Percentiles rank a stretch among this genome's conserved stretches.
phyloP scores from a whole-genome alignment of 2,888 invertebrate genomes.

The Spicauda simplicius region DNA sequence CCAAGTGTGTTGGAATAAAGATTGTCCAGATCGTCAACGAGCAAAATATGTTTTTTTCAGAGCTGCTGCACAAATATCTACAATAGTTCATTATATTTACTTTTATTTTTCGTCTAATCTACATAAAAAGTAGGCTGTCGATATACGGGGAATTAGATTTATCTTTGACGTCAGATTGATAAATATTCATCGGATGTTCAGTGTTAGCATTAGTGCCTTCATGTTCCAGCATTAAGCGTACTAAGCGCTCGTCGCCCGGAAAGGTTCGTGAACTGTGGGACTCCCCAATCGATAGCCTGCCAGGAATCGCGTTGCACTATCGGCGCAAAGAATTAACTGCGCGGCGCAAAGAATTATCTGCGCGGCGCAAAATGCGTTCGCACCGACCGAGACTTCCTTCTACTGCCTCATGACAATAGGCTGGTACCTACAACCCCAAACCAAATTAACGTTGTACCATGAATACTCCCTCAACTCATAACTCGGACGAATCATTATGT shows the following conservation, averaged over 20 bases:
- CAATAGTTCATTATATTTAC: neutral
- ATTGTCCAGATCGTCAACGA: too few species aligned
- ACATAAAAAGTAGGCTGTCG: neutral
- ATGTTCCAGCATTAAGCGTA: conserved; percentile 12
- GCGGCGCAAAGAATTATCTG: neutral
- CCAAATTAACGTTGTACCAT: conserved; percentile 2
- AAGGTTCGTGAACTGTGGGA: neutral
- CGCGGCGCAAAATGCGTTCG: neutral
- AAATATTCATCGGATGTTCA: neutral
- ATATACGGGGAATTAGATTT: neutral
- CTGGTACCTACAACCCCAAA: conserved; percentile 6
- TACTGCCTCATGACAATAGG: neutral
- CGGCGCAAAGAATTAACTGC: neutral
- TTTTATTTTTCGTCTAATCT: neutral
- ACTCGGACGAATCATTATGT: conserved; percentile 20
- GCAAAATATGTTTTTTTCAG: neutral
- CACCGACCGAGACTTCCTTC: conserved; percentile 2
- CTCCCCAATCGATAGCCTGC: conserved; percentile 14
- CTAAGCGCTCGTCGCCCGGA: neutral
- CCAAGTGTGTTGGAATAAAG: too few species aligned
- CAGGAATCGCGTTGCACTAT: conserved; percentile 3
- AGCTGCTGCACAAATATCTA: neutral
- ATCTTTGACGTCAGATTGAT: neutral
- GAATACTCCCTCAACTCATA: conserved; percentile 37
- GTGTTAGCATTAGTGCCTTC: conserved; percentile 9